Percentiles rank a stretch among this genome's conserved stretches.
Conservation (phyloP, 2,888 invertebrate genomes). For the Quadroppia sp. region DNA sequence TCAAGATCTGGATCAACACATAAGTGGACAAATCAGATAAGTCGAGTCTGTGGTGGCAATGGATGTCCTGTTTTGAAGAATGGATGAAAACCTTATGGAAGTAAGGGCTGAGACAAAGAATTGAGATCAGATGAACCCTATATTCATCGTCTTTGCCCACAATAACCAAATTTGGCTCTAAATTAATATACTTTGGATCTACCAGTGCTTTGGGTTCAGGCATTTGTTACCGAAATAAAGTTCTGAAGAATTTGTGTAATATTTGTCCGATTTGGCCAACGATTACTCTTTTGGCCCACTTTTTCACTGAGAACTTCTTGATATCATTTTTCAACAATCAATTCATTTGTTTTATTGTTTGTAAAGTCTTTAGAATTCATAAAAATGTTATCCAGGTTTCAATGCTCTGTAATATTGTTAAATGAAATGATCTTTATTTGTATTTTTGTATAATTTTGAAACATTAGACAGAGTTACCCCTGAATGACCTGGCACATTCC, state of each 20-base stretch:
- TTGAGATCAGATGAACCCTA: not conserved
- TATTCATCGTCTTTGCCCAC: not conserved
- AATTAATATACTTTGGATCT: conserved; percentile 6
- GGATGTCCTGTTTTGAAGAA: no score
- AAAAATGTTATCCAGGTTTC: no score
- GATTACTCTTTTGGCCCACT: not conserved
- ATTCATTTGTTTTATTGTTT: no score
- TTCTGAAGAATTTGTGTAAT: not conserved
- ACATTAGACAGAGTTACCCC: no score
- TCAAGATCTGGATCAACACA: not conserved
- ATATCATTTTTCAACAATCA: no score
- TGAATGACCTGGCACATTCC: no score
- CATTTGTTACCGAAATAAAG: not conserved
- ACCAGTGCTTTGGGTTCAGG: conserved; percentile 10
- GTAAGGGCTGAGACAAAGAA: conserved; percentile 23
- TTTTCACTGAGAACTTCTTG: no score
- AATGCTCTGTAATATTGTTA: no score
- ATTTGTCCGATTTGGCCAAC: not conserved
- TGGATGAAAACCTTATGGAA: not conserved
- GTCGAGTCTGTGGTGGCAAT: not conserved
- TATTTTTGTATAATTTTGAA: no score
- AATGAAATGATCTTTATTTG: no score
- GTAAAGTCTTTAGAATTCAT: no score
- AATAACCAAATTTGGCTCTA: not conserved
- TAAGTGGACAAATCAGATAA: not conserved